Base-by-base conservation (phyloP, 1,140 invertebrate species). In the Plutomurus gul region DNA sequence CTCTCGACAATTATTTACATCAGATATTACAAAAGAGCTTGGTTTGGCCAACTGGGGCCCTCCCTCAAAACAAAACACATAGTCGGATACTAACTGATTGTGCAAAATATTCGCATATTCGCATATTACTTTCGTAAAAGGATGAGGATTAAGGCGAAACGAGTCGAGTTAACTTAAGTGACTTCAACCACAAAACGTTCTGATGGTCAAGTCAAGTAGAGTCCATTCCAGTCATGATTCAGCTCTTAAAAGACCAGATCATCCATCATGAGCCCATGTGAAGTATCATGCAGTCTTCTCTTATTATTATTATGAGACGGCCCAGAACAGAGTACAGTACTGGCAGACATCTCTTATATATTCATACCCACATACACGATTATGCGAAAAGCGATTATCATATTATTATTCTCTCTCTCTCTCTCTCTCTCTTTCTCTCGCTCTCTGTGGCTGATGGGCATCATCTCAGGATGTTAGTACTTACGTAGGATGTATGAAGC, bases 161-260 rank as follows among this genome's bases (percentile, higher is more conserved):
- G 36, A 30, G 36, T 33, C 25, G 25, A 51, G 47, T 51, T 22
- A 65, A 65, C 27, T 7, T 33, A 30, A 33, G 16, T 65, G 30
- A n/a, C 4, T 16, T 33, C n/a, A 30, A 30, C 27, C 56, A 65
- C 25, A 30, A 33, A n/a, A 30, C 30, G 27, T 65, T 33, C 56
- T 51, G 47, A 18, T 51, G 27, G 56, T 33, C 27, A 30, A 65
- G 27, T 65, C n/a, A n/a, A n/a, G n/a, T n/a, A n/a, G n/a, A n/a
- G n/a, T n/a, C n/a, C n/a, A n/a, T n/a, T n/a, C 56, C 27, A 65
- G 56, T 65, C 56, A 65, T 65, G 56, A 65, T 65, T 65, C 56
- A 65, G 36, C 56, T 65, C 56, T 65, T 65, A 65, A 25, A 65
- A 65, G 56, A 65, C 56, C 56, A 65, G 56, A 65, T 65, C 56